Percentiles rank a stretch among this genome's conserved stretches.
Evolutionary conservation across 2,113 vertebrate genomes (phyloP).

Genomic region (Pao palembangensis): DNA sequence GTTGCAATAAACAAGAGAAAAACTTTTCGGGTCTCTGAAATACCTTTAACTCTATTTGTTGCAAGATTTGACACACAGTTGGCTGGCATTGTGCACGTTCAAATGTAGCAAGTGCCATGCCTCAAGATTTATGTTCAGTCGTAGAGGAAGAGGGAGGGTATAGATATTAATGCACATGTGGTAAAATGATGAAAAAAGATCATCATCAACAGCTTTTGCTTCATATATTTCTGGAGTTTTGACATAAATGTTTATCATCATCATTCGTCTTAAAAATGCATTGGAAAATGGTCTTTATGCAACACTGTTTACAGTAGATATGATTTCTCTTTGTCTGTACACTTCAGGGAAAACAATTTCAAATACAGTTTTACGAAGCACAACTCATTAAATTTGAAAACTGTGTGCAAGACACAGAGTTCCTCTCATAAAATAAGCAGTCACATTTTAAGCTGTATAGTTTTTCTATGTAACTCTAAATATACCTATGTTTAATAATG

Average conservation of each 20-base stretch:
- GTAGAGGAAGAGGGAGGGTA: no score
- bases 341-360: background rate
- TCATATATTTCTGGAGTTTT: background rate
- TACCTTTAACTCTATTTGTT: background rate
- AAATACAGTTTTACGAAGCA: background rate
- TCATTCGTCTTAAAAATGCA: background rate
- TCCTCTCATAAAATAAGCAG: background rate
- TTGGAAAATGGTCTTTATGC: constrained; percentile 34
- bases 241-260: background rate
- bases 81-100: no score
- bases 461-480: no score
- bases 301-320: constrained; percentile 30
- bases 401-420: constrained; percentile 1
- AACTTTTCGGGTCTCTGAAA: background rate
- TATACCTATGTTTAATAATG: no score
- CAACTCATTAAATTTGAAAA: background rate
- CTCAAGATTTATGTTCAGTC: no score
- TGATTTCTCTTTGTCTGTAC: constrained; percentile 7
- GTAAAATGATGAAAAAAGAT: no score
- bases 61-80: no score
- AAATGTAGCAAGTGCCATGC: no score
- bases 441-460: no score
- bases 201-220: background rate
- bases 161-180: no score
- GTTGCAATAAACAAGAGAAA: constrained; percentile 1